Base-by-base conservation (phyloP, 2,797 vertebrate genomes). In the Aselliscus stoliczkanus region DNA sequence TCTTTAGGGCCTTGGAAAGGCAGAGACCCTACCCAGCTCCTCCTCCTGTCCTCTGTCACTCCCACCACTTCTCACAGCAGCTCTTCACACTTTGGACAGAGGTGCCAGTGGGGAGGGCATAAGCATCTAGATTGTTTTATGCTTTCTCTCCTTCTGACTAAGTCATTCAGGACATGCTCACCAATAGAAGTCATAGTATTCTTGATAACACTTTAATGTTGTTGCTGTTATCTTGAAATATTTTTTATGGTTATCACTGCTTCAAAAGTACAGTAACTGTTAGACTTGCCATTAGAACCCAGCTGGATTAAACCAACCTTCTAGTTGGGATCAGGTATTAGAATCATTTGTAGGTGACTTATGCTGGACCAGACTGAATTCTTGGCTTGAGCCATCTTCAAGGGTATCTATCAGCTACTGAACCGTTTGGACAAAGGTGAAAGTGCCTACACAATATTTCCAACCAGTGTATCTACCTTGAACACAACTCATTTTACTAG, bases 121-220 rank as follows among this genome's bases (percentile, higher is more conserved):
- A 2, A 4, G 14, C 25, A 3, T 85, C 96, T 95, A 91, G 42
- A 69, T 92, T 89, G 96, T 89, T 95, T 88, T 75, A 64, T 0
- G 0, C 34, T 81, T 97, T 90, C 42, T 96, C 67, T 93, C n/a
- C 73, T 75, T 87, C 70, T 67, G 81, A 93, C 0, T 83, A 3
- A 95, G 70, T 25, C 79, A 58, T 54, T 94, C 90, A 75, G 76
- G 89, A 93, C 85, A 37, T 0, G 27, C 37, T 87, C 27, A 54
- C 73, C 44, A 69, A 31, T 88, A 73, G 54, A 84, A 94, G 90
- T 83, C 34, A 64, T 82, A 64, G n/a, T 25, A 83, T 75, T 69
- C 84, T 85, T 88, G 54, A 25, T 77, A 56, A 62, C 5, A 65
- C 67, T 79, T 93, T 91, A 29, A n/a, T 69, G 3, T 81, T 52